These are phyloP conservation scores for Antitype chi DNA, from an alignment of 2,888 invertebrate genomes.

Conservation along the genomic window DNA sequence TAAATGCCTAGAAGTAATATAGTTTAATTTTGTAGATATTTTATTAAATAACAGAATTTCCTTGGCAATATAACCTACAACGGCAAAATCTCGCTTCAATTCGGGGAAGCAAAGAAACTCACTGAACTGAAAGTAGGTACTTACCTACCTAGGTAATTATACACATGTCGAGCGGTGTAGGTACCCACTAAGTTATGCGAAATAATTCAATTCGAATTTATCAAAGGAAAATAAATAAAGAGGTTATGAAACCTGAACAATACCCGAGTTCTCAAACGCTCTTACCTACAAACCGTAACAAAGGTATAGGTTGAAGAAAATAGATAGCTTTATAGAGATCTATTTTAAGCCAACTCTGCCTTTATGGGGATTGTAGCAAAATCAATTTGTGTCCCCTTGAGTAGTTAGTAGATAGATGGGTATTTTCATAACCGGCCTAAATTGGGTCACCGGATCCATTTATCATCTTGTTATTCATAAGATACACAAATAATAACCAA, in stretches of 20 bases:
- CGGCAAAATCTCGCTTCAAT: not conserved
- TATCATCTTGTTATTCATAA: no score
- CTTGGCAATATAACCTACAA: conserved; percentile 3
- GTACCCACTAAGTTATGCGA: conserved; percentile 13
- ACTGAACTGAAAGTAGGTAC: not conserved
- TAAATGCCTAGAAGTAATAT: not conserved
- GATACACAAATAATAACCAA: no score
- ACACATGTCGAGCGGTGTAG: not conserved
- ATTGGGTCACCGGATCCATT: conserved; percentile 9
- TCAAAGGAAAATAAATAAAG: conserved; percentile 4
- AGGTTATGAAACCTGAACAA: not conserved
- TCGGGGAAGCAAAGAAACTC: not conserved
- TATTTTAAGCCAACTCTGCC: conserved; percentile 1
- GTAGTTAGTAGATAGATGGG: not conserved
- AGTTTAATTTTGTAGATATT: not conserved
- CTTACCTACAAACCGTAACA: not conserved
- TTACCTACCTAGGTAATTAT: not conserved
- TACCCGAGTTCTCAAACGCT: conserved; percentile 7
- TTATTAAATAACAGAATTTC: not conserved
- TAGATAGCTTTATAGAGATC: conserved; percentile 5
- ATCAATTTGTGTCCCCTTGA: conserved; percentile 31
- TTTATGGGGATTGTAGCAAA: conserved; percentile 20
- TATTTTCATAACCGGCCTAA: conserved; percentile 31
- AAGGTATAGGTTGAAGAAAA: conserved; percentile 19
- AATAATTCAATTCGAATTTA: conserved; percentile 18